Conservation (phyloP, 1,140 invertebrate species). For the Xylocopa sonorina region DNA sequence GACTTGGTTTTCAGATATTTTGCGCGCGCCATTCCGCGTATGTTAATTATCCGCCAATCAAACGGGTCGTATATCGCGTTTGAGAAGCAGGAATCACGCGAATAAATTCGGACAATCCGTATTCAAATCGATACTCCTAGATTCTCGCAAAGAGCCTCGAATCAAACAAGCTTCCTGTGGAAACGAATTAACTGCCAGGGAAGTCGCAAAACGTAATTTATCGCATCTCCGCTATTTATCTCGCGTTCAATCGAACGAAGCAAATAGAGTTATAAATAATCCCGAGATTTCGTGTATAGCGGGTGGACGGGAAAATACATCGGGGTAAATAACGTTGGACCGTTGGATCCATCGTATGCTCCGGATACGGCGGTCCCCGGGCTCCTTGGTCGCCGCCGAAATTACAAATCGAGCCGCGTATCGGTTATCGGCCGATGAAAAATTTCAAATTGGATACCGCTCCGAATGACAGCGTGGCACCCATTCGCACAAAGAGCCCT, state of each 20-base stretch:
- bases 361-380: background rate
- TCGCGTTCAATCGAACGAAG: background rate
- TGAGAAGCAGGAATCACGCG: too few relatives aligned
- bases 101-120: too few relatives aligned
- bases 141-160: background rate
- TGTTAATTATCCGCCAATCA: too few relatives aligned
- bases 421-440: conserved; percentile 41
- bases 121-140: too few relatives aligned
- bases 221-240: conserved; percentile 11
- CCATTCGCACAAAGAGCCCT: conserved; percentile 6
- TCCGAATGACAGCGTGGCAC: background rate
- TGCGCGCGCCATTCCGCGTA: too few relatives aligned
- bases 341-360: conserved; percentile 1
- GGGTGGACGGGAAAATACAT: background rate
- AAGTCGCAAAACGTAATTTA: conserved; percentile 10
- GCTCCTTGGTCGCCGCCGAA: conserved; percentile 2
- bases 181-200: background rate
- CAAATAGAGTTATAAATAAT: conserved; percentile 45
- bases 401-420: conserved; percentile 7
- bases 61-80: too few relatives aligned
- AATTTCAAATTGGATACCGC: conserved; percentile 33
- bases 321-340: conserved; percentile 21
- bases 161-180: too few relatives aligned
- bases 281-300: background rate
- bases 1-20: too few relatives aligned